These are phyloP conservation scores for Phenganax subtilis DNA, from an alignment of 92 coral and sea anemone genomes.

Conservation along the genomic window DNA sequence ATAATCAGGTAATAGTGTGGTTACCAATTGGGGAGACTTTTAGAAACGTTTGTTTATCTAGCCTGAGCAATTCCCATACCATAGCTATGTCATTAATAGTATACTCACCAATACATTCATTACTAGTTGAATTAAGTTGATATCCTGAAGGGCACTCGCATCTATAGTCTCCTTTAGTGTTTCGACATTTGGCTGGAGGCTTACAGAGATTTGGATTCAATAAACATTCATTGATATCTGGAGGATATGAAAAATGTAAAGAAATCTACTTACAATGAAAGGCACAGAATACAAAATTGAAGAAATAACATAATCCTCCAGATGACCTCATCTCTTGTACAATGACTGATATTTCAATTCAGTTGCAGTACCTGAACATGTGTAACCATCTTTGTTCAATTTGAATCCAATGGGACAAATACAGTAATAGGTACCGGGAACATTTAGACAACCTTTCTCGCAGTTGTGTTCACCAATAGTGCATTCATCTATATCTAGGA, in stretches of 20 bases:
- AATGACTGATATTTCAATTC: too few relatives aligned
- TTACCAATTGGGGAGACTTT: too few relatives aligned
- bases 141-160: slow-evolving; percentile 94
- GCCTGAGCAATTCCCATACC: too few relatives aligned
- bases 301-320: neutral
- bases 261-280: neutral
- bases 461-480: slow-evolving; percentile 75
- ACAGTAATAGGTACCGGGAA: slow-evolving; percentile 91
- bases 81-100: too few relatives aligned
- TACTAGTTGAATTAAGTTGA: slow-evolving; percentile 55
- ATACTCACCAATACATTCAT: slow-evolving; percentile 79
- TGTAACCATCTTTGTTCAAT: slow-evolving; percentile 71
- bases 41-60: too few relatives aligned
- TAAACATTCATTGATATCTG: slow-evolving; percentile 95
- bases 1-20: too few relatives aligned
- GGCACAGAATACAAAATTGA: neutral
- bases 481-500: slow-evolving; percentile 82
- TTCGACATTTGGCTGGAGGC: slow-evolving; percentile 78
- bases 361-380: slow-evolving; percentile 74
- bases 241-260: neutral
- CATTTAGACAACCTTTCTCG: slow-evolving; percentile 77
- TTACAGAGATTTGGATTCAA: slow-evolving; percentile 88
- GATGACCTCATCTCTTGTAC: neutral
- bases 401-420: slow-evolving; percentile 84
- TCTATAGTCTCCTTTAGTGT: slow-evolving; percentile 76